Evolutionary conservation across 2,888 invertebrate genomes (phyloP), one percentile per base, ranked within the genome.

Genomic region (Melipona beecheii): DNA sequence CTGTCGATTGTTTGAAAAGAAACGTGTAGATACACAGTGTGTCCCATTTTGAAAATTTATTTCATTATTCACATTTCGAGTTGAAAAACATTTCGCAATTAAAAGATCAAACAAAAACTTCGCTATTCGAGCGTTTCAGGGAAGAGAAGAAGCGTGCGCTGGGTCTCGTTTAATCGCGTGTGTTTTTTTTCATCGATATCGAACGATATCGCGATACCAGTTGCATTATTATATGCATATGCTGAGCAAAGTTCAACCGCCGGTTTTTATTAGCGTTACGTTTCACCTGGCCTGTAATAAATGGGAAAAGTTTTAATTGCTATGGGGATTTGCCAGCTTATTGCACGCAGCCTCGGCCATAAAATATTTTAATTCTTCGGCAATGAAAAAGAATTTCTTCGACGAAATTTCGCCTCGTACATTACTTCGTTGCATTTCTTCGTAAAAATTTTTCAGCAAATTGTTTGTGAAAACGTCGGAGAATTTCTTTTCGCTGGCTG

Each of bases 231-330:
- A 27, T 24, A 15, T 17, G 21, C 27, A 60, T 27, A 4, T 27
- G 17, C 9, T 15, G 24, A 9, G 43, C 43, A 31, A 36, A 31
- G 21, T 62, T 62, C 11, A 17, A 21, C 27, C 27, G 64, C 36
- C 72, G 50, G 24, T 36, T 43, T 56, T 66, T 66, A 66, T 66
- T 56, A 27, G 9, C 17, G 27, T 54, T 66, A 56, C 56, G 66
- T 75, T 75, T 75, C 56, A 75, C 56, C 75, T 27, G 5, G 27
- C 50, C 56, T 66, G 66, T 66, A 66, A 75, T 56, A 66, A 66
- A 75, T 64, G 66, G 27, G 54, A 66, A 75, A 75, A 75, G 36
- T 75, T 75, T 75, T 43, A 75, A 66, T 75, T 56, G 66, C 43
- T 27, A 24, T 17, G 66, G 27, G 24, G 19, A 56, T 52, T 56